Base-by-base conservation (phyloP, 1,140 invertebrate species). In the Pogonomyrmex barbatus region DNA sequence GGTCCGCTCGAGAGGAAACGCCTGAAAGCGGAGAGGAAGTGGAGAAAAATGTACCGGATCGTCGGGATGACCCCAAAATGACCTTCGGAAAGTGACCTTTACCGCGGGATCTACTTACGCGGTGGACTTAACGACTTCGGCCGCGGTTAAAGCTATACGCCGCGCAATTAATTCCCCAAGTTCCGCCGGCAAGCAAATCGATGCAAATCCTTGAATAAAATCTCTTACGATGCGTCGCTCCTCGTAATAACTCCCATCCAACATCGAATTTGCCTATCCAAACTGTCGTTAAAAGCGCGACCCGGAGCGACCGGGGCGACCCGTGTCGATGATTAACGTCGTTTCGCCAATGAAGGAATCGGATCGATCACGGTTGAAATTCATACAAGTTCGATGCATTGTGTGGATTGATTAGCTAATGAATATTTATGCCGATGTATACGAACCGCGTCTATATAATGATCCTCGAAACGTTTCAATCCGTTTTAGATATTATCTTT, bases 181-280 rank as follows among this genome's bases (percentile, higher is more conserved):
- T 83, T 83, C 42, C 17, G 2, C 50, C 54, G 79, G 30, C 54
- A 42, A 47, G 79, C 54, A 83, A 83, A 83, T 83, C 79, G 68
- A 83, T 83, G 79, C 79, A 83, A 83, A 83, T 83, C 79, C 68
- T 83, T 39, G 79, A 83, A 83, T 45, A 60, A 83, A 83, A 83
- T 83, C 79, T 17, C 54, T 75, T 60, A 73, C 68, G 68, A 60
- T 54, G 68, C 54, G 54, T 56, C 42, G 68, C 45, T 68, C 42
- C 42, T 47, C 56, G 42, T 83, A 83, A 83, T 83, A 83, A 83
- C 54, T 83, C 68, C 14, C 39, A 30, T 60, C 54, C 79, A 71
- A 73, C 79, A 39, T 30, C 68, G 79, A 71, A 83, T 83, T 83
- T 83, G 68, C 79, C 68, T 73, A 83, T 75, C 79, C 56, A 60